phyloP scores from a whole-genome alignment of 2,113 vertebrate species.

The Phalacrocorax aristotelis region DNA sequence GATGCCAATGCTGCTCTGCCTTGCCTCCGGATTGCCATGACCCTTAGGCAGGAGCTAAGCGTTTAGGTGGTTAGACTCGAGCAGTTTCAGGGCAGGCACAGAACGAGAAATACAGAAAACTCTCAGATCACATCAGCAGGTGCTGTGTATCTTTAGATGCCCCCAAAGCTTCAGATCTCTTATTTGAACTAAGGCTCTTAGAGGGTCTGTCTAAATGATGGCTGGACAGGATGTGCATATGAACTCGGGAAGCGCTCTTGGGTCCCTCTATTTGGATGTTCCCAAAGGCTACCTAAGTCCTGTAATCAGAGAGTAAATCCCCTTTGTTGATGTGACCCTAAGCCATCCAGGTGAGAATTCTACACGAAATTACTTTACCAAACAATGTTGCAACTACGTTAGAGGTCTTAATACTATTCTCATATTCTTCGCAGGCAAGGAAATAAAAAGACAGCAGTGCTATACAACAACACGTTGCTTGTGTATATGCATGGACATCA shows the following conservation, averaged over 20 bases:
- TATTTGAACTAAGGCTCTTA: not conserved
- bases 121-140: not conserved
- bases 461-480: not conserved
- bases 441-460: not conserved
- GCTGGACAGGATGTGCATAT: not conserved
- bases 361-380: not conserved
- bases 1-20: not conserved
- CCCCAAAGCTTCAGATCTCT: not conserved
- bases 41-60: not conserved
- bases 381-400: not conserved
- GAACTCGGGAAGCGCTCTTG: rapidly evolving
- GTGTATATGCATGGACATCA: not conserved
- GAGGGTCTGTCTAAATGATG: not conserved
- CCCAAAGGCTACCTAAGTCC: not conserved
- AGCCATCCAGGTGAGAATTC: not conserved
- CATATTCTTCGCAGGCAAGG: not conserved
- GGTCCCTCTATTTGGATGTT: not conserved
- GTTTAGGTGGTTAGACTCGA: not conserved
- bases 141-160: not conserved
- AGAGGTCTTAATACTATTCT: not conserved
- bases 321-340: not conserved
- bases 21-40: rapidly evolving
- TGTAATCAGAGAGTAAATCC: not conserved
- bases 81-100: not conserved
- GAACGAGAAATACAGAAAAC: not conserved